Evolutionary conservation across 1,140 invertebrate species (phyloP), one percentile per base, ranked within the genome.

Genomic region (Drosophila mayri): DNA sequence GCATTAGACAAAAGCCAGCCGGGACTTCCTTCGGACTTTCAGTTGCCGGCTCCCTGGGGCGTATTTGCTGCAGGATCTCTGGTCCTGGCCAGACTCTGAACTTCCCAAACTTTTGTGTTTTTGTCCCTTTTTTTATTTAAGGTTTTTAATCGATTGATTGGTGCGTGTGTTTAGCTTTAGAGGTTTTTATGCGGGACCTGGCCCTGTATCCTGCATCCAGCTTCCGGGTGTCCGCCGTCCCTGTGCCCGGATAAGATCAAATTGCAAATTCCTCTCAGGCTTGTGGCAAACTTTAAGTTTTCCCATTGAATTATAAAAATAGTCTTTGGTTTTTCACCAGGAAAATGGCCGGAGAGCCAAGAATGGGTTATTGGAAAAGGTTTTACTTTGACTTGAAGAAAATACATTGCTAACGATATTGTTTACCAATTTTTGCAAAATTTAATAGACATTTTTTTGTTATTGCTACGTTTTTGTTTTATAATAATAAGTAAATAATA

Each of bases 81-180:
- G 4, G 3, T 41, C 30, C 12, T 18, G 8, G 22, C 25, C 76
- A 10, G 66, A 37, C 43, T 37, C 28, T 20, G 49, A 72, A 72
- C 52, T 55, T 54, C 14, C 9, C 52, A 16, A 55, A 55, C 52
- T 55, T 55, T 4, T 55, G 20, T 3, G 20, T 25, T n/a, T 25
- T 38, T 16, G 9, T 20, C 20, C 52, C 30, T 35, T 52, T 25
- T 38, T 54, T 54, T 59, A n/a, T 41, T 32, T 11, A 59, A 32
- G 16, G 25, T 71, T 61, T 80, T 90, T 78, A 90, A 88, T 88
- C 84, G 84, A 88, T 88, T 88, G 84, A 88, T 88, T 90, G 84
- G 76, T 80, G 79, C 72, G 72, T 84, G 74, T 38, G 52, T n/a
- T 55, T 55, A 40, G 52, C 28, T 71, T 87, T 76, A 67, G 43